These are phyloP conservation scores for Drosophila neocordata DNA, from an alignment of 1,140 invertebrate species.

Conservation along the genomic window DNA sequence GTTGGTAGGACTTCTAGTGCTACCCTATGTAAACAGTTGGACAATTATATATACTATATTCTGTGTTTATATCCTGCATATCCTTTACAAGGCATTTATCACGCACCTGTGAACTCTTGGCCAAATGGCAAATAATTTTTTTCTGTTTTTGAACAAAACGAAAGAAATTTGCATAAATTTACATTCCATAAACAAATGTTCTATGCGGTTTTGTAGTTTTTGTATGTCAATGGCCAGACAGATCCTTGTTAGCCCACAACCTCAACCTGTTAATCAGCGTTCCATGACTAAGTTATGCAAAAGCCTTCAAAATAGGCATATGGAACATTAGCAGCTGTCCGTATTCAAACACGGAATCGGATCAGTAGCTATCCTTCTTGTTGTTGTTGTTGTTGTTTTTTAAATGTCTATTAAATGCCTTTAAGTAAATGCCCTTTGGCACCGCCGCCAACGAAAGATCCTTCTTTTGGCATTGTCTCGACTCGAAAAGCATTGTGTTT, in stretches of 20 bases:
- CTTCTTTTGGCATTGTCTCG: constrained; percentile 27
- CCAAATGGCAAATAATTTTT: constrained; percentile 24
- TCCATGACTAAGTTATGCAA: constrained; percentile 68
- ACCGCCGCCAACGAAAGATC: neutral
- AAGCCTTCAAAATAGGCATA: constrained; percentile 26
- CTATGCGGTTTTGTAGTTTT: constrained; percentile 15
- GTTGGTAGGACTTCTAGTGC: too few relatives aligned
- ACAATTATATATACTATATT: too few relatives aligned
- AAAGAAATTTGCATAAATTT: constrained; percentile 77
- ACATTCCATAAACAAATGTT: constrained; percentile 38
- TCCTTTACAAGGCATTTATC: constrained; percentile 69
- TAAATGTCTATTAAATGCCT: constrained; percentile 60
- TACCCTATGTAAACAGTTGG: neutral
- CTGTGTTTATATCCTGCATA: constrained; percentile 40
- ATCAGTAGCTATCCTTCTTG: constrained; percentile 12
- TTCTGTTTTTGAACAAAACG: constrained; percentile 10
- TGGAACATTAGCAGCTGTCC: constrained; percentile 31
- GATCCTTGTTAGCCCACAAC: constrained; percentile 36
- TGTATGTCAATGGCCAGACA: neutral
- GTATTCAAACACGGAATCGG: neutral
- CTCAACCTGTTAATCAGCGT: constrained; percentile 22
- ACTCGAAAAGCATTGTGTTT: constrained; percentile 20
- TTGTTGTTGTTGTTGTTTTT: constrained; percentile 15
- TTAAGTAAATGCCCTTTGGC: constrained; percentile 29
- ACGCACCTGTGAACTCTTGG: constrained; percentile 61